Evolutionary conservation across 2,113 vertebrate species (phyloP).

Genomic region (Sphyrna mokarran): DNA sequence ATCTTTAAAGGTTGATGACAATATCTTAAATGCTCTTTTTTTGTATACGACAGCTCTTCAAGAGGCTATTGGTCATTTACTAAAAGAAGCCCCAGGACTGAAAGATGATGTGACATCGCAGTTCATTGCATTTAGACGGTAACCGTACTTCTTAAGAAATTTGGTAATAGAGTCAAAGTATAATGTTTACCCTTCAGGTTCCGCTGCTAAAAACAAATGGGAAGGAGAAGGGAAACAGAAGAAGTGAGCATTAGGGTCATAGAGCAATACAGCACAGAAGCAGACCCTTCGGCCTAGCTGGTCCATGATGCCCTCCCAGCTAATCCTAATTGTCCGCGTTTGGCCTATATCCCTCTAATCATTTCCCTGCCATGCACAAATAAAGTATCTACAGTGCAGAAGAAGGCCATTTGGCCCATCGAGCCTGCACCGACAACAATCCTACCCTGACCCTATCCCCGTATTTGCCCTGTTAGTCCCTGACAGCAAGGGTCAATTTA

Average conservation of each 20-base stretch:
- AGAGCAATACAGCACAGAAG: no score
- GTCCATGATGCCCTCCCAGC: no score
- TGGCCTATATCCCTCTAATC: no score
- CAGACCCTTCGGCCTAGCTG: no score
- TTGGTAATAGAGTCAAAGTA: neutral
- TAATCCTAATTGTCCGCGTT: no score
- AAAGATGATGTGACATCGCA: constrained; percentile 59
- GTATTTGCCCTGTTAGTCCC: no score
- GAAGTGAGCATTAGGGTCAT: neutral
- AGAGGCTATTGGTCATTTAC: constrained; percentile 38
- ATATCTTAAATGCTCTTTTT: neutral
- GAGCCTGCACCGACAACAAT: no score
- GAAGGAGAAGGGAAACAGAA: neutral
- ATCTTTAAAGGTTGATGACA: neutral
- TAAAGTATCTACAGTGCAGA: no score
- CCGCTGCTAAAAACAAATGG: neutral
- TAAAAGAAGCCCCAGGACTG: constrained; percentile 55
- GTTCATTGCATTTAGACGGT: constrained; percentile 79
- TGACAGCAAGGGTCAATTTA: no score
- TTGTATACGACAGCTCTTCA: constrained; percentile 40
- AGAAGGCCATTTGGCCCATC: no score
- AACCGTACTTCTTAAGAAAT: constrained; percentile 27
- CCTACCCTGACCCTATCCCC: no score
- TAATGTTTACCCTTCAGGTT: neutral
- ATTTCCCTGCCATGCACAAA: no score